Evolutionary conservation across 1,140 invertebrate species (phyloP), one percentile per base, ranked within the genome.

Genomic region (Zelostemma sp.): DNA sequence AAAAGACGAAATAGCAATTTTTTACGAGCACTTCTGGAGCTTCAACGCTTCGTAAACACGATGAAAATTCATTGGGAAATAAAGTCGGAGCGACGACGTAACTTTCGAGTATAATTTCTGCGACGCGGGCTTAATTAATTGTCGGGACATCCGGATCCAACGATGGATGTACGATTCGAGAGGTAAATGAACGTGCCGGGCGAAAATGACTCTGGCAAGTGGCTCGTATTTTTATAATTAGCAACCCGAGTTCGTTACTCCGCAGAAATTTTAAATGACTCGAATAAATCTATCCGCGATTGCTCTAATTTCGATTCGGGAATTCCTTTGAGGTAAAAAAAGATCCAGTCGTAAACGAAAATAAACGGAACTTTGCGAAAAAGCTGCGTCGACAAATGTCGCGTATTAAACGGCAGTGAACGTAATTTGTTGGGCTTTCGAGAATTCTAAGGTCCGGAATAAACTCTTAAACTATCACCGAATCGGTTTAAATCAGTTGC

Each of bases 141-240:
- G 5, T 15, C 14, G 14, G 40, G 1, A 41, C 11, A 41, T 41
- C 14, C 19, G 33, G 15, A 28, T 11, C 40, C 6, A 15, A 45
- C 16, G 41, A 48, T 31, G 46, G 14, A 48, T 45, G 16, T 38
- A 31, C 28, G 59, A 67, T 57, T 53, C 41, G 12, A 50, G 8
- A 58, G 61, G 68, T 71, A 54, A 71, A 65, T 28, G 60, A 66
- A 60, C 60, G 40, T 33, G 18, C 16, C 28, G 43, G 45, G 38
- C 17, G 50, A 65, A 63, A 63, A 68, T 63, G 54, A 60, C 62
- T 71, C 65, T 65, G 61, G 68, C 62, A 66, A 53, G 53, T 51
- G 15, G 6, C 31, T 47, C 48, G 28, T 40, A 19, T 60, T 62
- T 65, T 71, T 66, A 71, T 65, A 71, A 62, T 71, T 71, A 71